A percentile compares a stretch with the other conserved stretches of the same genome.
phyloP scores from a whole-genome alignment of 2,888 invertebrate genomes.

The Crematogaster levior region DNA sequence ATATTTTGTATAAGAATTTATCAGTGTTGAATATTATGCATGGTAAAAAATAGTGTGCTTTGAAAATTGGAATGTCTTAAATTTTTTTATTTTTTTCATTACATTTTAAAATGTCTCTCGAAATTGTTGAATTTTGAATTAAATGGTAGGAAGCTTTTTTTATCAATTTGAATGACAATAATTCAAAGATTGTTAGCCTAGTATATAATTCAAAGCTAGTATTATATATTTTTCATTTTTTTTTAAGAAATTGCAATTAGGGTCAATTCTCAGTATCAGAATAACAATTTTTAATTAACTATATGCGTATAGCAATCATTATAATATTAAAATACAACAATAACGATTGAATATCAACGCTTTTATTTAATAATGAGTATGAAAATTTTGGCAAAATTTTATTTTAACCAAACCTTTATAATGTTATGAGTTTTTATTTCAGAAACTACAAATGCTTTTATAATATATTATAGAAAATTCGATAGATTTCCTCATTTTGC shows the following conservation, averaged over 20 bases:
- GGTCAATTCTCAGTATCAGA: background rate
- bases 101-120: background rate
- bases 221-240: too few species aligned
- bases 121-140: background rate
- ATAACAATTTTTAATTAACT: constrained; percentile 1
- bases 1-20: background rate
- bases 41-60: background rate
- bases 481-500: background rate
- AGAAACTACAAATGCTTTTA: background rate
- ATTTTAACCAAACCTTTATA: background rate
- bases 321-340: background rate
- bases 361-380: background rate
- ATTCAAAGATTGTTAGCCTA: background rate
- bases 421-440: background rate
- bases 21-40: background rate
- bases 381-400: background rate
- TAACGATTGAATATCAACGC: background rate
- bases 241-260: background rate
- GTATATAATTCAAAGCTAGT: too few species aligned
- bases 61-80: background rate
- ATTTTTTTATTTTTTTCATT: too few species aligned
- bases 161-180: background rate
- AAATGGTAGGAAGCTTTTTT: background rate
- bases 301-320: background rate
- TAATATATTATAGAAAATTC: background rate